Percentiles rank a stretch among this genome's conserved stretches.
Conservation (phyloP, 2,113 vertebrate genomes). For the Forbesichthys papilliferus region DNA sequence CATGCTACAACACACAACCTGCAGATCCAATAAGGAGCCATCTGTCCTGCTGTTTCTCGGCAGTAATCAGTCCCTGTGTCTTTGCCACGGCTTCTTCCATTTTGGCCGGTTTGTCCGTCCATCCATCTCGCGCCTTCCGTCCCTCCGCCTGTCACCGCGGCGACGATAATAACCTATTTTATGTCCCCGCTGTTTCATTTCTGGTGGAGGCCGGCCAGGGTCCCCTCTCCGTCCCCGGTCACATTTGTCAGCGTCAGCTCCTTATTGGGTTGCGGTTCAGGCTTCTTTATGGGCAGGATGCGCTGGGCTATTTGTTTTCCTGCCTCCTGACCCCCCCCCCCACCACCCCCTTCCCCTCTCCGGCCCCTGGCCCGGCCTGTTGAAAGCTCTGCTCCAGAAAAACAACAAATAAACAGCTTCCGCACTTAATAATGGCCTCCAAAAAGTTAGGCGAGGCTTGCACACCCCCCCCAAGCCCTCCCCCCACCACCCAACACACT, state of each 20-base stretch:
- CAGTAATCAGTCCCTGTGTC: slow-evolving; percentile 56
- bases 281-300: slow-evolving; percentile 78
- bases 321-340: slow-evolving; percentile 38
- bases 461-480: no score
- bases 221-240: slow-evolving; percentile 75
- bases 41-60: slow-evolving; percentile 37
- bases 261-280: slow-evolving; percentile 79
- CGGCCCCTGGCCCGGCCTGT: slow-evolving; percentile 72
- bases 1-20: not conserved
- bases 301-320: slow-evolving; percentile 81
- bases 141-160: slow-evolving; percentile 68
- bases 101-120: slow-evolving; percentile 64
- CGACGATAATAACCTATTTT: slow-evolving; percentile 79
- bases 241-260: slow-evolving; percentile 82
- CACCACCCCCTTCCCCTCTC: slow-evolving; percentile 61
- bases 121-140: slow-evolving; percentile 72
- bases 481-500: no score
- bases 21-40: slow-evolving; percentile 26
- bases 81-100: slow-evolving; percentile 49
- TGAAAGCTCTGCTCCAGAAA: slow-evolving; percentile 76
- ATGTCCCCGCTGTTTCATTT: slow-evolving; percentile 82
- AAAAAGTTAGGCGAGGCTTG: slow-evolving; percentile 35
- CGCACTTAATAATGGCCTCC: slow-evolving; percentile 73
- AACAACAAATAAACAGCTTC: slow-evolving; percentile 56
- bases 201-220: slow-evolving; percentile 73